These are phyloP conservation scores for Sebastes taczanowskii DNA, from an alignment of 2,797 vertebrate genomes.

Conservation along the genomic window DNA sequence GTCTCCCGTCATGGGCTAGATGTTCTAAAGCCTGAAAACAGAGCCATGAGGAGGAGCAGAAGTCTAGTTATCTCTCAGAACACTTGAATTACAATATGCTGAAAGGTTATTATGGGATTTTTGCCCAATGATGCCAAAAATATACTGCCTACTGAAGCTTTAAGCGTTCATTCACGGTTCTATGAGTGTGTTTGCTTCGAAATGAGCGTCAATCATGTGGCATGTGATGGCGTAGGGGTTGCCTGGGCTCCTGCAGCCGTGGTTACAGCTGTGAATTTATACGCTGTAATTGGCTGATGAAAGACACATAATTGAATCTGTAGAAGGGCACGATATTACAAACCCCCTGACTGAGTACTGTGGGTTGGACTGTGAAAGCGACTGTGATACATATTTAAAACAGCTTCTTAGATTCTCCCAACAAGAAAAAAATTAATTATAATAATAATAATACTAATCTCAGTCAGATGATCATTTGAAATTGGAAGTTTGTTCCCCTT, in stretches of 20 bases:
- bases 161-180: neutral
- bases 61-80: too few species aligned
- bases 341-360: conserved; percentile 28
- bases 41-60: too few species aligned
- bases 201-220: conserved; percentile 13
- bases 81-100: too few species aligned
- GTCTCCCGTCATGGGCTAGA: too few species aligned
- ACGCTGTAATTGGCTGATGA: conserved; percentile 65
- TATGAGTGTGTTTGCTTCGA: neutral
- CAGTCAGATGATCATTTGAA: conserved; percentile 21
- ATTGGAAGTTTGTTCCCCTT: conserved; percentile 13
- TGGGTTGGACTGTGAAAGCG: conserved; percentile 8
- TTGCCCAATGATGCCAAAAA: too few species aligned
- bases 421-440: neutral
- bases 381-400: conserved; percentile 12
- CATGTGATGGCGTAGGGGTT: conserved; percentile 8
- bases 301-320: conserved; percentile 72
- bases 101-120: too few species aligned
- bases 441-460: neutral
- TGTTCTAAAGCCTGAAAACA: fast-evolving
- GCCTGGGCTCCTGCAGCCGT: conserved; percentile 11
- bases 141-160: too few species aligned
- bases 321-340: conserved; percentile 53
- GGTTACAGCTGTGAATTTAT: conserved; percentile 64
- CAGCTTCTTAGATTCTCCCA: conserved; percentile 1